phyloP scores from a whole-genome alignment of 2,888 invertebrate species.

The Germaria angustata region DNA sequence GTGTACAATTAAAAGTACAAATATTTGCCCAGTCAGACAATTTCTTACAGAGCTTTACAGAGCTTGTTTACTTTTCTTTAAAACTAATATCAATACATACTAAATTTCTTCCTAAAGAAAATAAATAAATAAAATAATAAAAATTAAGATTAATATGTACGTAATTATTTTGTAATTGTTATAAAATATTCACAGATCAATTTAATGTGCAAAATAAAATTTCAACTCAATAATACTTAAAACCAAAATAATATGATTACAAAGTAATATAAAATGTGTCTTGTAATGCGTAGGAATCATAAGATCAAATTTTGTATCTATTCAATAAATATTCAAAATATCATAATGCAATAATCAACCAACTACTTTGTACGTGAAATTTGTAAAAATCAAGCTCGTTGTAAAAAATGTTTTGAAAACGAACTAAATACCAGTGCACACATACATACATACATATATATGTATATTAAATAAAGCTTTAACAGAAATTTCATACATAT shows the following conservation, averaged over 20 bases:
- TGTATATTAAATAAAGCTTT: constrained; percentile 43
- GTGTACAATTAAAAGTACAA: no score
- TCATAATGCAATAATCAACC: neutral
- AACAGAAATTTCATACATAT: constrained; percentile 17
- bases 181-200: constrained; percentile 1
- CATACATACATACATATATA: neutral
- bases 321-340: constrained; percentile 1
- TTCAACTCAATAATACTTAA: neutral
- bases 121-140: neutral
- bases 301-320: constrained; percentile 43
- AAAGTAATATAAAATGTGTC: constrained; percentile 66
- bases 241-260: constrained; percentile 1
- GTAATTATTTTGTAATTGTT: constrained; percentile 23
- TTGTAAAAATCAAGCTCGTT: constrained; percentile 61
- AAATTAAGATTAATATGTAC: neutral
- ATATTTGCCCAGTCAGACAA: no score
- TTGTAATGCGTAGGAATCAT: constrained; percentile 59
- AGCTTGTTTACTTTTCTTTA: no score
- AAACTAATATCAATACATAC: no score
- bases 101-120: neutral
- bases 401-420: constrained; percentile 59
- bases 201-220: constrained; percentile 2
- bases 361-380: neutral
- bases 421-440: neutral
- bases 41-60: no score